These are phyloP conservation scores for Metalampra italica DNA, from an alignment of 2,888 invertebrate species.

Conservation along the genomic window DNA sequence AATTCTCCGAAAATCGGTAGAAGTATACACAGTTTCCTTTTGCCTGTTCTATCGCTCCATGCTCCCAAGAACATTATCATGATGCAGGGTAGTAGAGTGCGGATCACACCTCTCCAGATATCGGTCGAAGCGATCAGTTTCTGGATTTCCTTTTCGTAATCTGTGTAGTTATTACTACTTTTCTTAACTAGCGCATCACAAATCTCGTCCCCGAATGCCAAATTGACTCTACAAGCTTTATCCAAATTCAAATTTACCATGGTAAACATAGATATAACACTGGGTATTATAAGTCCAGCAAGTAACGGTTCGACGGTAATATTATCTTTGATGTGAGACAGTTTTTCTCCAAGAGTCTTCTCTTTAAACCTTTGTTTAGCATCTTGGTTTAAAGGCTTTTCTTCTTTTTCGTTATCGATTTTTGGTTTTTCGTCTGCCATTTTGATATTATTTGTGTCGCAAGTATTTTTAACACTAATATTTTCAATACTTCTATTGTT, in stretches of 20 bases:
- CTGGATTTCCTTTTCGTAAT: constrained; percentile 81
- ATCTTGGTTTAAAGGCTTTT: constrained; percentile 55
- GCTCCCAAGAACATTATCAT: constrained; percentile 80
- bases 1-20: constrained; percentile 77
- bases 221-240: constrained; percentile 65
- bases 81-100: constrained; percentile 75
- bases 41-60: constrained; percentile 80
- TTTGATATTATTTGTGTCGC: constrained; percentile 19
- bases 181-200: constrained; percentile 58
- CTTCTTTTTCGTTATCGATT: constrained; percentile 39
- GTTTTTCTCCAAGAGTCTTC: constrained; percentile 50
- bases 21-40: constrained; percentile 76
- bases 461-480: constrained; percentile 13
- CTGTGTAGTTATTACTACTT: constrained; percentile 72
- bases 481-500: constrained; percentile 11
- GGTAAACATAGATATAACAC: constrained; percentile 83
- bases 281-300: constrained; percentile 84
- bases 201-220: constrained; percentile 51
- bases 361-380: constrained; percentile 38
- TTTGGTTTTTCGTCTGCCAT: constrained; percentile 56
- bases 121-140: constrained; percentile 76
- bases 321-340: constrained; percentile 60
- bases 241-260: constrained; percentile 73
- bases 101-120: constrained; percentile 76
- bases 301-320: constrained; percentile 86